These are phyloP conservation scores for Heliconius himera DNA, from an alignment of 1,140 invertebrate species.

Conservation along the genomic window DNA sequence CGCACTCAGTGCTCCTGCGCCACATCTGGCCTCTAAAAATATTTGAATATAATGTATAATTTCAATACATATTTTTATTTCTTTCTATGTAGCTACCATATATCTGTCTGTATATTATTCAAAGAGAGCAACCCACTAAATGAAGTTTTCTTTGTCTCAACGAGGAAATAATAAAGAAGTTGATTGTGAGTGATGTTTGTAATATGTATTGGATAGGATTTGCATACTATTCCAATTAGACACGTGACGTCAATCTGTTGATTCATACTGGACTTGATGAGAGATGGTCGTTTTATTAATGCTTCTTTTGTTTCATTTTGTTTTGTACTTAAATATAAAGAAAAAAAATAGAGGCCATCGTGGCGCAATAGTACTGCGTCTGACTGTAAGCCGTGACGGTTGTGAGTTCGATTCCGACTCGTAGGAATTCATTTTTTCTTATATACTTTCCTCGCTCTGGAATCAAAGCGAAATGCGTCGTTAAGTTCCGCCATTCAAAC, in stretches of 20 bases:
- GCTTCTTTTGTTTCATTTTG: not conserved
- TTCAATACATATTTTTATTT: too few relatives aligned
- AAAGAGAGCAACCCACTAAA: not conserved
- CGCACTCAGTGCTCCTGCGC: too few relatives aligned
- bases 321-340: not conserved
- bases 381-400: not conserved
- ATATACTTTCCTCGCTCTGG: too few relatives aligned
- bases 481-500: too few relatives aligned
- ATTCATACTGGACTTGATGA: not conserved
- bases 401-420: not conserved
- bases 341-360: not conserved
- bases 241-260: conserved; percentile 4
- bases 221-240: conserved; percentile 14
- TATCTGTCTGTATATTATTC: not conserved
- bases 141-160: not conserved
- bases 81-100: too few relatives aligned
- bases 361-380: not conserved
- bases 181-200: conserved; percentile 1
- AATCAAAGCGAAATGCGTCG: too few relatives aligned
- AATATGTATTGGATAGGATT: conserved; percentile 2
- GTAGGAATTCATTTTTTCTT: not conserved
- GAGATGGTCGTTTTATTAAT: not conserved
- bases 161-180: conserved; percentile 7
- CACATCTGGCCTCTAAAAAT: too few relatives aligned
- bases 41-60: too few relatives aligned